These are phyloP conservation scores for Pogonophryne albipinna DNA, from an alignment of 2,797 vertebrate genomes.

Conservation along the genomic window DNA sequence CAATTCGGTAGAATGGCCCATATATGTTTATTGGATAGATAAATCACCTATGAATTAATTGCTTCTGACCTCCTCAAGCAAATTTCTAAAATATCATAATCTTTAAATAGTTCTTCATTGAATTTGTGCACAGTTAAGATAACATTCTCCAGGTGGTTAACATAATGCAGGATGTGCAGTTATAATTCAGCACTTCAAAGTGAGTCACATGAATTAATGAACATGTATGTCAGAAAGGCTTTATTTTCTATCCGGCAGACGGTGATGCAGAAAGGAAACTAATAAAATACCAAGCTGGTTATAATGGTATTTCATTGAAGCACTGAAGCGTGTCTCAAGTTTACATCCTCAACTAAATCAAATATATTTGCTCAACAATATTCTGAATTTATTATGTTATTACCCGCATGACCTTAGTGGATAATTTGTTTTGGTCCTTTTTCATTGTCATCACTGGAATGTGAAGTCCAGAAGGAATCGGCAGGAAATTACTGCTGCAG, in stretches of 20 bases:
- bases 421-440: neutral
- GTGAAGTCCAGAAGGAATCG: slow-evolving; percentile 9
- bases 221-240: neutral
- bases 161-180: neutral
- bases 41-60: no score
- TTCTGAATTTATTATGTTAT: slow-evolving; percentile 2
- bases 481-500: slow-evolving; percentile 2
- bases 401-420: slow-evolving; percentile 4
- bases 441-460: neutral
- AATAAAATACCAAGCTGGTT: slow-evolving; percentile 10
- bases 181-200: neutral
- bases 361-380: neutral
- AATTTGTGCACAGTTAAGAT: neutral
- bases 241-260: neutral
- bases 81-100: no score
- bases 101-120: neutral
- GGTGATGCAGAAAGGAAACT: slow-evolving; percentile 4
- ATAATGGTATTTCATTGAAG: slow-evolving; percentile 15
- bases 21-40: no score
- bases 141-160: neutral
- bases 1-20: no score
- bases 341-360: neutral
- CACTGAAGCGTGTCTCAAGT: neutral
- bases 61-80: no score
- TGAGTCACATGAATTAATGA: neutral